Conservation (phyloP, 30 jellyfish, hydroid and myxozoan species). For the Turritopsis dohrnii region DNA sequence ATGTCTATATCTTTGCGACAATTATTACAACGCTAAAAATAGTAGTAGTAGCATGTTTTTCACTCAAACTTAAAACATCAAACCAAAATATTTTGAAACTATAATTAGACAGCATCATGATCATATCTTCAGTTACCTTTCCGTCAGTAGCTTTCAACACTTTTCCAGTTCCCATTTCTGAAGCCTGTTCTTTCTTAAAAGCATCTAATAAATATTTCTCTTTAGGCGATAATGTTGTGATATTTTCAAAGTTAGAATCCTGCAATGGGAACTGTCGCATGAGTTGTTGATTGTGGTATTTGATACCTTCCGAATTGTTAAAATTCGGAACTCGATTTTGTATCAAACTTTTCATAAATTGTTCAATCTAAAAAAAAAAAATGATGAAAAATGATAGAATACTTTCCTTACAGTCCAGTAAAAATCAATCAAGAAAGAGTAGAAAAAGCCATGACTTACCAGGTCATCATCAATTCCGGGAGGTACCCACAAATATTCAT, state of each 20-base stretch:
- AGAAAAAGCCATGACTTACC: constrained; percentile 41
- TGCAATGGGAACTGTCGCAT: constrained; percentile 88
- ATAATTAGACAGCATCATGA: background rate
- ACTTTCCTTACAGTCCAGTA: no score
- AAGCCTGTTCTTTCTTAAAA: constrained; percentile 52
- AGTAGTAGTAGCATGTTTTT: background rate
- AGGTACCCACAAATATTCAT: constrained; percentile 87
- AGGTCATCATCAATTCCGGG: constrained; percentile 79
- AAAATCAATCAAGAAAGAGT: background rate
- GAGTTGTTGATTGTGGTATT: constrained; percentile 80
- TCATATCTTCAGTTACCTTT: constrained; percentile 59
- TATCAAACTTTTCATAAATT: constrained; percentile 64
- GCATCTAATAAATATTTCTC: constrained; percentile 52
- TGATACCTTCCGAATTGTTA: constrained; percentile 80
- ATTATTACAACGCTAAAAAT: constrained; percentile 52
- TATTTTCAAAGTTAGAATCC: constrained; percentile 66
- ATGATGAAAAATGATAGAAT: background rate
- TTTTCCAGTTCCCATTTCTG: constrained; percentile 85
- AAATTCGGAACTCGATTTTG: constrained; percentile 61
- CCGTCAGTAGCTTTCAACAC: constrained; percentile 73
- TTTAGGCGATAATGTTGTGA: constrained; percentile 50
- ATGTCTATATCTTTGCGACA: constrained; percentile 55
- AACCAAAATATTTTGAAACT: background rate
- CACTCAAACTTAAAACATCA: background rate
- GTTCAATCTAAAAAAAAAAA: constrained; percentile 45